A percentile compares a stretch with the other conserved stretches of the same genome.
Conservation (phyloP, 2,888 invertebrate species). For the Magallana nippona region DNA sequence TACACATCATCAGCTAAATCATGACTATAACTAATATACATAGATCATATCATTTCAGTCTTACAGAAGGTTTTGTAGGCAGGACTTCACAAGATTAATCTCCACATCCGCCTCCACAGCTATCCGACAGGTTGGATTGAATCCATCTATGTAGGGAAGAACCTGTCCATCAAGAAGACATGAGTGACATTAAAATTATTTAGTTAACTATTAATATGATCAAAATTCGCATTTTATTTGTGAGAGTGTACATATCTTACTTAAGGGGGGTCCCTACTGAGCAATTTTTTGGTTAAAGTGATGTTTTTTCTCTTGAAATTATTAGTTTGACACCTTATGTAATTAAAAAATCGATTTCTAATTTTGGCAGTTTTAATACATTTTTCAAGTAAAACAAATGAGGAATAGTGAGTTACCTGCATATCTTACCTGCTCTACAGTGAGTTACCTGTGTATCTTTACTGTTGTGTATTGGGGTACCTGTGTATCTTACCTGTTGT, state of each 20-base stretch:
- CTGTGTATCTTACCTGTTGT: background rate
- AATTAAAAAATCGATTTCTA: too few species aligned
- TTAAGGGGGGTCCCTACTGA: too few species aligned
- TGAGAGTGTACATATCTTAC: too few species aligned
- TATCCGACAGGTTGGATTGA: constrained; percentile 94
- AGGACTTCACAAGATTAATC: constrained; percentile 94
- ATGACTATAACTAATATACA: too few species aligned
- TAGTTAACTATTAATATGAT: too few species aligned
- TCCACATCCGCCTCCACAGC: constrained; percentile 95
- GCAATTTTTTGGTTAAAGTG: too few species aligned
- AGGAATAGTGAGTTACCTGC: background rate
- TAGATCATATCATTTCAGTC: constrained; percentile 53
- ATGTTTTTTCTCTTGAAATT: too few species aligned
- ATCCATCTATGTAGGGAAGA: constrained; percentile 93
- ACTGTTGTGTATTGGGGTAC: background rate
- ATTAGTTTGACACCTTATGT: too few species aligned
- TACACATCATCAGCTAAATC: too few species aligned
- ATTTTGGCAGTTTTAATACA: too few species aligned
- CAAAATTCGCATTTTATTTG: too few species aligned
- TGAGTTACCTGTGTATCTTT: background rate
- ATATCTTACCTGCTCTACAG: background rate
- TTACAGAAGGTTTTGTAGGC: constrained; percentile 94
- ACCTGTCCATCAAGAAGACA: constrained; percentile 81
- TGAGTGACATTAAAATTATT: background rate
- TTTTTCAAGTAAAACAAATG: too few species aligned